A percentile compares a stretch with the other conserved stretches of the same genome.
Conservation (phyloP, 2,113 vertebrate genomes). For the Neotoma lepida region DNA sequence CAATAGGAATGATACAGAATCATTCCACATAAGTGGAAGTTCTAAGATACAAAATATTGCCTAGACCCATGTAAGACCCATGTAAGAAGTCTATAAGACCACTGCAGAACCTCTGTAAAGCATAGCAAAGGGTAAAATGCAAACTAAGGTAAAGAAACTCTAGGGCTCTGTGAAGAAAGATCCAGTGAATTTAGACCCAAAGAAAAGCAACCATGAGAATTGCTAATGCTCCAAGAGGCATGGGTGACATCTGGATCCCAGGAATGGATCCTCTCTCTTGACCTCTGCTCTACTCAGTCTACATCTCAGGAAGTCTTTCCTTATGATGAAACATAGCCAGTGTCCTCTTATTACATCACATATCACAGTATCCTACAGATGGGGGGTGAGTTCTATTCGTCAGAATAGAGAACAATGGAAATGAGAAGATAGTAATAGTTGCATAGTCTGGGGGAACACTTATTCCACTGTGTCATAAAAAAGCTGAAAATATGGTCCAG, state of each 20-base stretch:
- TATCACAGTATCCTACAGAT: background rate
- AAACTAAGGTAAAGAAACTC: background rate
- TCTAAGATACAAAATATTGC: background rate
- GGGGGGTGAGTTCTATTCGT: background rate
- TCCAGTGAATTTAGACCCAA: background rate
- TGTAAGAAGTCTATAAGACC: background rate
- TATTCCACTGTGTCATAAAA: background rate
- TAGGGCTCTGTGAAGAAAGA: background rate
- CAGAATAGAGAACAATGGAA: background rate
- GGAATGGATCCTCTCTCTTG: background rate
- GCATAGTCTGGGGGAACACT: background rate
- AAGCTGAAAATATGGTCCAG: background rate
- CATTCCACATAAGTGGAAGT: background rate
- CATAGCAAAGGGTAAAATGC: background rate
- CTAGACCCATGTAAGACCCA: background rate
- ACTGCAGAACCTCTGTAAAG: background rate
- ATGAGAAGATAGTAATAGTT: slow-evolving; percentile 8
- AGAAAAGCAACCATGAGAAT: background rate
- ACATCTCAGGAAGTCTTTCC: background rate
- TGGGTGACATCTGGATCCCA: background rate
- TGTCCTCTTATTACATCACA: background rate
- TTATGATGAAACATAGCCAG: background rate
- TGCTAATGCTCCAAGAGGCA: background rate
- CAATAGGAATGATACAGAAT: background rate
- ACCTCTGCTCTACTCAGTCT: background rate